These are phyloP conservation scores for Spinibarbus caldwelli DNA, from an alignment of 2,797 vertebrate genomes.

Conservation along the genomic window DNA sequence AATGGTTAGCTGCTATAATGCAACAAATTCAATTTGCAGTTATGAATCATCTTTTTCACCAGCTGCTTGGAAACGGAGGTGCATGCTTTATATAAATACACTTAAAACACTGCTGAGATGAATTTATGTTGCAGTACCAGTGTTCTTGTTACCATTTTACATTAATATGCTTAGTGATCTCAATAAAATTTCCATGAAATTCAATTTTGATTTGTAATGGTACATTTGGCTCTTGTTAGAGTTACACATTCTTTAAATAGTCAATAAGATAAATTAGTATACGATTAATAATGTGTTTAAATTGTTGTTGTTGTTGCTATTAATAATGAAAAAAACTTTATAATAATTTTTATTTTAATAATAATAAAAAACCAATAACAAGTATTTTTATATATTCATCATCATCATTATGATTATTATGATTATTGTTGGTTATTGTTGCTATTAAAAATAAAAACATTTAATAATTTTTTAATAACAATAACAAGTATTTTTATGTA, in stretches of 20 bases:
- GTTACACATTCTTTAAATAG: neutral
- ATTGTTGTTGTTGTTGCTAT: neutral
- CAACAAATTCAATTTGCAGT: conserved; percentile 35
- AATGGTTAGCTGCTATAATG: conserved; percentile 22
- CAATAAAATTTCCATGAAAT: neutral
- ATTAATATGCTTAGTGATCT: neutral
- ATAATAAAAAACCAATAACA: too few species aligned
- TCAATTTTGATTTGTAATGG: neutral
- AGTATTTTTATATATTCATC: too few species aligned
- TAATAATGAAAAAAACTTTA: too few species aligned
- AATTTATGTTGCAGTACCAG: neutral
- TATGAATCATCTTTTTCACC: conserved; percentile 42
- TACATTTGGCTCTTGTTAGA: neutral
- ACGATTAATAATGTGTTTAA: neutral
- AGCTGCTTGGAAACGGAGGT: too few species aligned
- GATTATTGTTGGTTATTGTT: too few species aligned
- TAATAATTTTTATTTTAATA: too few species aligned
- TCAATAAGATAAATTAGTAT: neutral
- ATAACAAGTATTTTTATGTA: neutral
- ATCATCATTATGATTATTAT: too few species aligned
- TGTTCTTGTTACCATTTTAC: neutral
- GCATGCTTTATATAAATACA: conserved; percentile 6
- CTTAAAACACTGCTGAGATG: conserved; percentile 7
- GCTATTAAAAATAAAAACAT: too few species aligned
- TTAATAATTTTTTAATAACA: neutral